These are phyloP conservation scores for Hafferia zeledoni DNA, from an alignment of 2,797 vertebrate genomes.

Conservation along the genomic window DNA sequence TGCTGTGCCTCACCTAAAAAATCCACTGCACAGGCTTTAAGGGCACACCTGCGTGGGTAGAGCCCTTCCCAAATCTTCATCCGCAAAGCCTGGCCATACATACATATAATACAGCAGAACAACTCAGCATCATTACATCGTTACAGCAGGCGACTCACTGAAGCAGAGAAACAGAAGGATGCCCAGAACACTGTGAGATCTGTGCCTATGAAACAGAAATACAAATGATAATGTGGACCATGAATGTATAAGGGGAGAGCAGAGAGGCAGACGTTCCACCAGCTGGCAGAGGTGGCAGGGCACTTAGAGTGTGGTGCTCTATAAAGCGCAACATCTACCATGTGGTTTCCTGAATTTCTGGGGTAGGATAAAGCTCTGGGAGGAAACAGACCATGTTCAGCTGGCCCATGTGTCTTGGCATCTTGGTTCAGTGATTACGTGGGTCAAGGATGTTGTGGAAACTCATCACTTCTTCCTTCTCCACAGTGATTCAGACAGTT, in stretches of 20 bases:
- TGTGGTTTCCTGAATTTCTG: background rate
- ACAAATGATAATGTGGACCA: background rate
- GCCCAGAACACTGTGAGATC: background rate
- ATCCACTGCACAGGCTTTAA: no score
- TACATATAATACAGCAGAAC: background rate
- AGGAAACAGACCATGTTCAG: background rate
- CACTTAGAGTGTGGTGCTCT: fast-evolving
- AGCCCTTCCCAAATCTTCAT: no score
- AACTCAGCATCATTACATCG: fast-evolving
- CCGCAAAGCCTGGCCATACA: no score
- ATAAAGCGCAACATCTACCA: background rate
- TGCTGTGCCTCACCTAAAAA: no score
- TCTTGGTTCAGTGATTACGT: background rate
- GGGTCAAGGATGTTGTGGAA: background rate
- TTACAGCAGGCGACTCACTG: background rate
- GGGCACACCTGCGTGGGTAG: no score
- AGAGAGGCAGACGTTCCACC: background rate
- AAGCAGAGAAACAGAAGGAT: background rate
- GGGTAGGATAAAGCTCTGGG: background rate
- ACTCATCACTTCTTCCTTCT: background rate
- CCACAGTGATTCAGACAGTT: fast-evolving
- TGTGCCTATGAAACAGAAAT: background rate
- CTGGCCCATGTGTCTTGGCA: no score
- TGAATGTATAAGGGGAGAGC: background rate
- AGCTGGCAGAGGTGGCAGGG: background rate